Percentiles rank a stretch among this genome's conserved stretches.
These are phyloP conservation scores for Cistogaster globosa DNA, from an alignment of 2,888 invertebrate species.

Conservation along the genomic window DNA sequence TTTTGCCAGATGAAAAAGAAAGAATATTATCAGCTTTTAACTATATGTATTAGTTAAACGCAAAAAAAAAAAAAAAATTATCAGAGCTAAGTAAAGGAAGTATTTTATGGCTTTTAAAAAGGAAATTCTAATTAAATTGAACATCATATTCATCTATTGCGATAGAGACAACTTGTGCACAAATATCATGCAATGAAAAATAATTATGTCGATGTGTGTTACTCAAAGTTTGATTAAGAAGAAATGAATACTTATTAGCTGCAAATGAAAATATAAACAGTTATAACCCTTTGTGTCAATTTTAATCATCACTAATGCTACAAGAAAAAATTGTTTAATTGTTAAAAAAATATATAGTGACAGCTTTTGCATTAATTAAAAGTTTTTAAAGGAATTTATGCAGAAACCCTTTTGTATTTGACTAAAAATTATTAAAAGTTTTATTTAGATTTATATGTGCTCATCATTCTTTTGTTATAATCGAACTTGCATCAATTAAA, in stretches of 20 bases:
- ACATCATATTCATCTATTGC: constrained; percentile 64
- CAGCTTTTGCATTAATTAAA: background rate
- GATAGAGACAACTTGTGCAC: constrained; percentile 20
- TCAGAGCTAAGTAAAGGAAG: constrained; percentile 60
- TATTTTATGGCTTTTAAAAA: constrained; percentile 72
- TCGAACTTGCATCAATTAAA: too few relatives aligned
- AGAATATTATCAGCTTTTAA: constrained; percentile 42
- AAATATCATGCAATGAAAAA: background rate
- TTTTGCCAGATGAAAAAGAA: constrained; percentile 47
- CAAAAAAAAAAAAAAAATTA: constrained; percentile 1
- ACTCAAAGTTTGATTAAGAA: constrained; percentile 6
- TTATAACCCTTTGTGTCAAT: constrained; percentile 1
- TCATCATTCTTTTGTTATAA: too few relatives aligned
- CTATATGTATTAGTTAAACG: background rate
- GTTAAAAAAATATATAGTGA: too few relatives aligned
- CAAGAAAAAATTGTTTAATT: background rate
- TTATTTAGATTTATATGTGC: too few relatives aligned
- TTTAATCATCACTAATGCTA: background rate
- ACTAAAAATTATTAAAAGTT: too few relatives aligned
- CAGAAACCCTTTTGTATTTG: too few relatives aligned
- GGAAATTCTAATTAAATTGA: constrained; percentile 75
- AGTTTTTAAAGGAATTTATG: too few relatives aligned
- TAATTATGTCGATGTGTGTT: background rate
- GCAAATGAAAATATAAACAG: background rate
- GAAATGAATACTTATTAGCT: background rate